Base-by-base conservation (phyloP, 2,797 vertebrate genomes). In the Microcaecilia unicolor region DNA sequence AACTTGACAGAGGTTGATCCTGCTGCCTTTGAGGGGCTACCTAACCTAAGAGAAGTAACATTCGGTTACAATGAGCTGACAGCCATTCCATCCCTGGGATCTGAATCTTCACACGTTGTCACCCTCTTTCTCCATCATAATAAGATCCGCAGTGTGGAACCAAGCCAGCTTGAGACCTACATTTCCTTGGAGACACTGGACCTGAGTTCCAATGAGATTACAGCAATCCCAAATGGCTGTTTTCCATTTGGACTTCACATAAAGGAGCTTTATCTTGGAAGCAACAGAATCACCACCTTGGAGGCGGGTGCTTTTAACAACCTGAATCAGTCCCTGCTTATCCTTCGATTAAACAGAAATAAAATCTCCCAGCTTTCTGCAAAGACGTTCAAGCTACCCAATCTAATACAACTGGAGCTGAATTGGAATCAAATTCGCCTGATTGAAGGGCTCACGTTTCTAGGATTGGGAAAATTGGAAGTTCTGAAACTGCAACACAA, bases 391-490 rank as follows among this genome's bases (percentile, higher is more conserved):
- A 91, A 88, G 77, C 77, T 99, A 41, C 86, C 91, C 15, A 78
- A 58, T 61, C 85, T 99, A 55, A 93, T 83, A 31, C 93, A 96
- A 44, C 89, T 99, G 43, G 96, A 99, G 58, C 80, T 99, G 68
- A 93, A 87, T 77, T 84, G 95, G 53, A 99, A 99, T 76, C 86
- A 92, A 26, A 83, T 99, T 48, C 89, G 89, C 56, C 80, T 91
- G 58, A 92, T 99, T 14, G 93, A 98, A 59, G 94, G 96, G 19
- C 84, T 99, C 62, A 97, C 92, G 0, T 99, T 99, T 72, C 86
- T 97, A 61, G 93, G 92, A 8, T 74, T 99, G 48, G 88, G 90
- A 62, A 89, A 74, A 55, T 63, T 99, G 61, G 93, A 99, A 71
- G 84, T 96, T 29, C 83, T 99, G 54, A 98, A 90, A 39, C 84